Evolutionary conservation across 64 coral and sea anemone genomes (phyloP), one percentile per base, ranked within the genome.

Genomic region (Montipora sp.): DNA sequence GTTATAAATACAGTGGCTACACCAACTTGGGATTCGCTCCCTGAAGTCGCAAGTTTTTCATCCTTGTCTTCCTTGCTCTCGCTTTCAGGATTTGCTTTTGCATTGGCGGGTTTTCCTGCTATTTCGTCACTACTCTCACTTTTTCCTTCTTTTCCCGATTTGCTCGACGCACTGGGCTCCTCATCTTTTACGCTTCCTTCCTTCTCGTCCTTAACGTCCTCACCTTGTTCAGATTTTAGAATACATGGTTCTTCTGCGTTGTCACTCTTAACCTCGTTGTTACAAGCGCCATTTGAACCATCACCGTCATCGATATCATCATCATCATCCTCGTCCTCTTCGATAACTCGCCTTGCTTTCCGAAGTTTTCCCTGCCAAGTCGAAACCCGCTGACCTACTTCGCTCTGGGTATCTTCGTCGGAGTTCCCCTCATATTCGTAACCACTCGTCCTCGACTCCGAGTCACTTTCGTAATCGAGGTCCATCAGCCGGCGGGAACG

Each of bases 371-470:
- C 61, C 27, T 92, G 92, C 48, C 89, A 83, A 70, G 88, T 84
- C 19, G 92, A 92, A 12, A 66, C 61, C 47, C 16, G 58, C 53
- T 78, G 84, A 43, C 82, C 20, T 15, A 94, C 9, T 15, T 63
- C 60, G 13, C 60, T 11, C 60, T 15, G 60, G 13, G 60, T 12
- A 7, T 63, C 98, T 5, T 94, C 94, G 11, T 94, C 94, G 19
- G 94, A 89, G 47, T 89, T 96, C 1, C 76, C 98, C n/a, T 78
- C 94, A 18, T 59, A 94, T 59, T 95, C 94, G 79, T 92, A 96
- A 20, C 96, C 92, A 68, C 96, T 98, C 59, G 51, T 74, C 45
- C 92, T 83, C 21, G 98, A 99, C 69, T 99, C 98, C 11, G 92
- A 88, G 27, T 96, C 98, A 55, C 94, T 96, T 3, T 76, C 94